These are phyloP conservation scores for Saguinus imperator DNA, from an alignment of 2,113 vertebrate species.

Conservation along the genomic window DNA sequence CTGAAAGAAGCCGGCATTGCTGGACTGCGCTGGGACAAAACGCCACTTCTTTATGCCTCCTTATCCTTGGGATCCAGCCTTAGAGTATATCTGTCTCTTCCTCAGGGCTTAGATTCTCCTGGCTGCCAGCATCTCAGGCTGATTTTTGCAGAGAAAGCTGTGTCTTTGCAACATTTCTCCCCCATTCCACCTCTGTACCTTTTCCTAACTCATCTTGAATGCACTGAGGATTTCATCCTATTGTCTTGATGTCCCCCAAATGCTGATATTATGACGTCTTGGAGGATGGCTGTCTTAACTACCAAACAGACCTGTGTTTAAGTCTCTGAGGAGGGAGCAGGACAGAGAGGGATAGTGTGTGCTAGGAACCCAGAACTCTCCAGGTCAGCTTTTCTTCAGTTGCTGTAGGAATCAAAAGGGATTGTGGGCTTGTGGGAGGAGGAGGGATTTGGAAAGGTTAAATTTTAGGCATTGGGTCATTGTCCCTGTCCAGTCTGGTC, in stretches of 20 bases:
- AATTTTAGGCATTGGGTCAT: neutral
- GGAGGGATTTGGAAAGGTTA: neutral
- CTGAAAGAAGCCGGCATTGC: neutral
- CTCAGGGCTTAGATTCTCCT: neutral
- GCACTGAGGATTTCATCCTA: neutral
- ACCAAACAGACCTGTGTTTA: neutral
- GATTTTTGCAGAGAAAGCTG: conserved; percentile 23
- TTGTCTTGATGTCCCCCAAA: neutral
- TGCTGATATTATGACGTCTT: neutral
- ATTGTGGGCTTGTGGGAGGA: neutral
- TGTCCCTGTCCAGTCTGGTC: neutral
- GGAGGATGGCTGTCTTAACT: neutral
- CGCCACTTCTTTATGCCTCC: neutral
- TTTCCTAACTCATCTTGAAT: neutral
- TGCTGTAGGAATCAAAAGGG: neutral
- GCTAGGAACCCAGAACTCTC: neutral
- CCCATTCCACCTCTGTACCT: neutral
- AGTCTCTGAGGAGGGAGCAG: neutral
- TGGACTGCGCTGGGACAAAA: neutral
- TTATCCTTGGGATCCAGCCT: neutral
- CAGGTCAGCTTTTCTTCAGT: neutral
- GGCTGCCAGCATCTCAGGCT: neutral
- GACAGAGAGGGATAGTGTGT: neutral
- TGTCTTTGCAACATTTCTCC: neutral
- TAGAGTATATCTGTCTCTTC: neutral